These are phyloP conservation scores for Syngnathus scovelli DNA, from an alignment of 2,113 vertebrate genomes.

Conservation along the genomic window DNA sequence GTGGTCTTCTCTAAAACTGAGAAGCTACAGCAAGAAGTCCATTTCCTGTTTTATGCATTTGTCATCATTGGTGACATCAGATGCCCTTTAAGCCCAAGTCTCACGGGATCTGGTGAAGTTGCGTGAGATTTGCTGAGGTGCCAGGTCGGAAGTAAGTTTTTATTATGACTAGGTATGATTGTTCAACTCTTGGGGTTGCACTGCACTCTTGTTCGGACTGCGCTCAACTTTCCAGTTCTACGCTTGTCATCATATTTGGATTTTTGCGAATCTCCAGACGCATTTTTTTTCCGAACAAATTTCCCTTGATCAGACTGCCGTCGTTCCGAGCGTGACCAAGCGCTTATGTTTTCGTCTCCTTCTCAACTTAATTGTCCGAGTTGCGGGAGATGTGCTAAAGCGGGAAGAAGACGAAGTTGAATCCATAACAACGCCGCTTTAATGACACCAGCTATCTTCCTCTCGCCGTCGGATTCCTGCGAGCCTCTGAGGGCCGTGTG, in stretches of 20 bases:
- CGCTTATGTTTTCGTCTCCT: not conserved
- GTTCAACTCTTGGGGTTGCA: not conserved
- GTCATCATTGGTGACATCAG: not conserved
- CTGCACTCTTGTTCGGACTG: no score
- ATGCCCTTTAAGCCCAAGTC: not conserved
- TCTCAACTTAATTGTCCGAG: not conserved
- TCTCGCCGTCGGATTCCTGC: slow-evolving; percentile 56
- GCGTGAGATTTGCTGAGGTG: not conserved
- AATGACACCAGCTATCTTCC: slow-evolving; percentile 68
- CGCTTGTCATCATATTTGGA: not conserved
- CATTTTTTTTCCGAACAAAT: not conserved
- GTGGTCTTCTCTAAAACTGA: not conserved
- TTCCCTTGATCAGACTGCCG: not conserved
- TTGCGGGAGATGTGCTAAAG: slow-evolving; percentile 25
- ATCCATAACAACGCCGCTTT: slow-evolving; percentile 63
- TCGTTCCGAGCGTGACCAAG: not conserved
- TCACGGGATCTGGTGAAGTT: not conserved
- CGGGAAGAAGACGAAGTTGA: slow-evolving; percentile 55
- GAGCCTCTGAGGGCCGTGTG: slow-evolving; percentile 79
- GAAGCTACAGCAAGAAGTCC: not conserved
- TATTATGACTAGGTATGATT: not conserved
- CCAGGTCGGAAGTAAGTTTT: not conserved
- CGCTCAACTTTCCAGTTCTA: not conserved
- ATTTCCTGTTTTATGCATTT: not conserved
- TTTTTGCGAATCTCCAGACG: not conserved